Base-by-base conservation (phyloP, 2,888 invertebrate species). In the Colletes collaris region DNA sequence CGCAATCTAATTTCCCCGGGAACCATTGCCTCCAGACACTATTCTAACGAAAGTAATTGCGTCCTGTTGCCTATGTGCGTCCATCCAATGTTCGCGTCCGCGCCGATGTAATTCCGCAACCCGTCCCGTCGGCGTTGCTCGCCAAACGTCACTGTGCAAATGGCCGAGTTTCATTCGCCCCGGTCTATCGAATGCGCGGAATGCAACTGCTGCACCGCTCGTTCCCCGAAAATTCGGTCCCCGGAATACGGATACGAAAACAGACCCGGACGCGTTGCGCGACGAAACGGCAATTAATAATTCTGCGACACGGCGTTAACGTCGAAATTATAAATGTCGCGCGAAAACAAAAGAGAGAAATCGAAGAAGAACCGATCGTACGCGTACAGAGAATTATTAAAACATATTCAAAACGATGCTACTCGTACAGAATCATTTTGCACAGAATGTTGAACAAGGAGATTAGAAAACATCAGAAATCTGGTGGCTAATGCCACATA, bases 71-170 rank as follows among this genome's bases (percentile, higher is more conserved):
- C 46, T 52, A 52, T 37, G 19, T 44, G 60, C 10, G 73, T 53
- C 65, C 75, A 58, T 66, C 62, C 58, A 66, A 37, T 60, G 53
- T 55, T n/a, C 50, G 84, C 83, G 80, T 87, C 89, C 88, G 88
- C 88, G 90, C 86, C 88, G 85, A 84, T 88, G 91, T 90, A 91
- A 91, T 90, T 90, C 86, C 79, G 86, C 84, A 86, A 71, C 67
- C 79, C 71, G 16, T 78, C 73, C 80, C 83, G 83, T 73, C 88
- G 79, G 73, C 68, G 70, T 64, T 35, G 69, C 73, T 75, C 85
- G 62, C 71, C 63, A 62, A 73, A 77, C 83, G 78, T 78, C 84
- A 78, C 63, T 74, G 56, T 69, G 70, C 71, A 81, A 86, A 86
- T 81, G 75, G 76, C 76, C 66, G 76, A 72, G 83, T 79, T 87